Conservation (phyloP, 2,888 invertebrate genomes). For the Sphaerophoria taeniata region DNA sequence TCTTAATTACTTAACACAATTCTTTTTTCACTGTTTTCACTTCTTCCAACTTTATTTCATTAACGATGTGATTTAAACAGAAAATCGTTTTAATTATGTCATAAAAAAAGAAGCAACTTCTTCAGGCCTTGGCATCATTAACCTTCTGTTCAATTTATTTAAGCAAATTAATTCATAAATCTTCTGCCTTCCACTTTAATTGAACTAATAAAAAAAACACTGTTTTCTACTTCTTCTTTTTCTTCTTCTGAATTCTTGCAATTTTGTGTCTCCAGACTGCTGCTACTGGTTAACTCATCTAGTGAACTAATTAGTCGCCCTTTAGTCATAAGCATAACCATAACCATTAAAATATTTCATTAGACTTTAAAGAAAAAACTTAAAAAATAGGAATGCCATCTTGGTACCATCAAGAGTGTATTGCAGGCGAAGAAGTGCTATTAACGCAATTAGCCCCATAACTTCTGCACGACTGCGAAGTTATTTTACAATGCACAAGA, state of each 20-base stretch:
- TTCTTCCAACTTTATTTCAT: background rate
- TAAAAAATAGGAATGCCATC: slow-evolving; percentile 39
- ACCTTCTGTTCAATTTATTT: slow-evolving; percentile 52
- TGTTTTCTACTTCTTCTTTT: background rate
- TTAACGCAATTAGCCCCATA: slow-evolving; percentile 67
- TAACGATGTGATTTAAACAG: slow-evolving; percentile 31
- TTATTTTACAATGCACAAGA: background rate
- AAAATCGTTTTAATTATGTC: slow-evolving; percentile 24
- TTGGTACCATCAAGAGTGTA: slow-evolving; percentile 39
- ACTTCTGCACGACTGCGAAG: slow-evolving; percentile 27
- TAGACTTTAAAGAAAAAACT: background rate
- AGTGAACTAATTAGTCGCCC: slow-evolving; percentile 64
- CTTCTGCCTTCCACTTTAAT: slow-evolving; percentile 28
- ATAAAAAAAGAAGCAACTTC: background rate
- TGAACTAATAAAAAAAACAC: background rate
- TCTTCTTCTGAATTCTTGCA: background rate
- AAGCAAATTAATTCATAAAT: slow-evolving; percentile 66
- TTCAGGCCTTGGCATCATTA: slow-evolving; percentile 39
- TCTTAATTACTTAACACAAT: slow-evolving; percentile 30
- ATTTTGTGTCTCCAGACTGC: background rate
- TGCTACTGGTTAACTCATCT: slow-evolving; percentile 19
- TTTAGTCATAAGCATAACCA: slow-evolving; percentile 64
- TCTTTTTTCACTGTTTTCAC: slow-evolving; percentile 8
- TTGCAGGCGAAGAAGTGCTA: slow-evolving; percentile 51
- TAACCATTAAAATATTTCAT: slow-evolving; percentile 54